Evolutionary conservation across 2,797 vertebrate genomes (phyloP).

Genomic region (Danionella dracula): DNA sequence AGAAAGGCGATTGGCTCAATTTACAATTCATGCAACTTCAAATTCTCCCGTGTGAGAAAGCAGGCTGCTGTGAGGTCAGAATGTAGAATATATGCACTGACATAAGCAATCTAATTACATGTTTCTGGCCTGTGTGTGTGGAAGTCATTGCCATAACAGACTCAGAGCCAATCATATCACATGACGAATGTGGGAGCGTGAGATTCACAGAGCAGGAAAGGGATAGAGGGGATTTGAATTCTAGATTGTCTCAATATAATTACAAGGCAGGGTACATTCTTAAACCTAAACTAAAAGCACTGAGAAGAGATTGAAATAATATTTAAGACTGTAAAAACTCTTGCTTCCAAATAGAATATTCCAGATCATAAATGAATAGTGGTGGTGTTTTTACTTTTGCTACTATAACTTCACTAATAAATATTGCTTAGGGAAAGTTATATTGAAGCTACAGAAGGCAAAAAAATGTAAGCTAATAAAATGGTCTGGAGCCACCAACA

Average conservation of each 20-base stretch:
- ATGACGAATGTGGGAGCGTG: background rate
- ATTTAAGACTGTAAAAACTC: background rate
- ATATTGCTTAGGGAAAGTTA: background rate
- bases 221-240: conserved; percentile 52
- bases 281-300: conserved; percentile 15
- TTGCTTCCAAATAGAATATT: background rate
- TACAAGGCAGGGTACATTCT: background rate
- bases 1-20: background rate
- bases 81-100: background rate
- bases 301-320: background rate
- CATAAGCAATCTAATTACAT: conserved; percentile 4
- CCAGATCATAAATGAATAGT: no score
- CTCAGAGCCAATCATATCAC: conserved; percentile 19
- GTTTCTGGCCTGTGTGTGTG: conserved; percentile 2
- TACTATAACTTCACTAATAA: no score
- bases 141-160: conserved; percentile 6
- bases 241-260: conserved; percentile 36
- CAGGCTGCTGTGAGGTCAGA: background rate
- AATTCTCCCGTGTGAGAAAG: background rate
- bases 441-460: conserved; percentile 12
- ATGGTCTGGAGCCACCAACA: conserved; percentile 24
- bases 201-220: background rate
- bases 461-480: conserved; percentile 22
- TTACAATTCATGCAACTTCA: background rate
- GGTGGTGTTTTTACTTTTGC: no score